Evolutionary conservation across 2,797 vertebrate species (phyloP).

Genomic region (Eleutherodactylus coqui): DNA sequence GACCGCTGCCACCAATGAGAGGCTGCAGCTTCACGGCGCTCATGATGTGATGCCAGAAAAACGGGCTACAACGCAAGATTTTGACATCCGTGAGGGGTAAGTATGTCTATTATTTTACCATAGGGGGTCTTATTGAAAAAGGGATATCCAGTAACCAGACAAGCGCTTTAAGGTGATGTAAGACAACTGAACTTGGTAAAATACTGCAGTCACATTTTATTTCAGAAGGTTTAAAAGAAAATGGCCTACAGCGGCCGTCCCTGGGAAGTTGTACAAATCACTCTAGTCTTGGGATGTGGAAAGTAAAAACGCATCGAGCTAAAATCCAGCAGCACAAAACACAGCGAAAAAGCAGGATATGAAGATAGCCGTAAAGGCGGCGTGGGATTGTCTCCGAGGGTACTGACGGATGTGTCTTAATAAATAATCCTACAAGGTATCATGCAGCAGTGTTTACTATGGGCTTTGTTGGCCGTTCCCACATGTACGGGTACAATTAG

Average conservation of each 20-base stretch:
- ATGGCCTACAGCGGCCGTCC: background rate
- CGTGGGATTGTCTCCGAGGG: background rate
- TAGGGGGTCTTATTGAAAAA: no score
- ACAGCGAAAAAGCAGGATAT: background rate
- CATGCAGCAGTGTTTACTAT: background rate
- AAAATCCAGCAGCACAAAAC: background rate
- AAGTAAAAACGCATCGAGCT: background rate
- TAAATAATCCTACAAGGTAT: background rate
- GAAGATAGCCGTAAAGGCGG: no score
- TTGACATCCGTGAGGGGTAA: no score
- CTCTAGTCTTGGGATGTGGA: background rate
- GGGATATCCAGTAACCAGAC: no score
- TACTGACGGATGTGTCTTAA: background rate
- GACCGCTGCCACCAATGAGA: no score
- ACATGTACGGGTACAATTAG: background rate
- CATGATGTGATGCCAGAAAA: no score
- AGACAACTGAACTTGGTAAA: background rate
- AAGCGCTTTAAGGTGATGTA: background rate
- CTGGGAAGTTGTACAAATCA: background rate
- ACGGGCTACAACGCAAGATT: no score
- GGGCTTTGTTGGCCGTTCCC: background rate
- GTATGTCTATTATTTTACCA: no score
- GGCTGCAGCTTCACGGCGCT: no score
- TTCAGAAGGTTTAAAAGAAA: background rate
- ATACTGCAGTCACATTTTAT: constrained; percentile 36